Evolutionary conservation across 2,797 vertebrate genomes (phyloP).

Genomic region (Clarias pachynema): DNA sequence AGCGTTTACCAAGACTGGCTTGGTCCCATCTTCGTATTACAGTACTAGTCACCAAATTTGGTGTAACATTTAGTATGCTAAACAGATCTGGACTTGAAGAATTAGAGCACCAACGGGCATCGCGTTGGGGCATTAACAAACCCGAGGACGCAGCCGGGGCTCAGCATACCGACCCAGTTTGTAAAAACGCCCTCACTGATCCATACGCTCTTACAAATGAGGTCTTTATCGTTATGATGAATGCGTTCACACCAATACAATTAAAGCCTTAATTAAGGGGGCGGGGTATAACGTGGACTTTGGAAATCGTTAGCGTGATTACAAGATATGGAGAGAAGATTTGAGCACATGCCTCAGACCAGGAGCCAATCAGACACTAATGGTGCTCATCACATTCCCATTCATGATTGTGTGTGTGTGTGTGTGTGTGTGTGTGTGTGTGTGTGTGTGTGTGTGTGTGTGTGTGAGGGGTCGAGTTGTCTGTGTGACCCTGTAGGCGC

Average conservation of each 20-base stretch:
- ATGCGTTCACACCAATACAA: conserved; percentile 92
- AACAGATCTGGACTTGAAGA: background rate
- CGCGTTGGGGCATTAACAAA: background rate
- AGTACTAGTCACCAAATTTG: background rate
- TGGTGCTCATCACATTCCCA: conserved; percentile 10
- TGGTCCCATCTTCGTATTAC: background rate
- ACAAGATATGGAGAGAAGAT: background rate
- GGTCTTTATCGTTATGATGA: conserved; percentile 77
- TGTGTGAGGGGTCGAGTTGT: background rate
- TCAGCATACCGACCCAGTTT: background rate
- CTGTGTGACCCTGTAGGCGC: background rate
- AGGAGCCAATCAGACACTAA: conserved; percentile 24
- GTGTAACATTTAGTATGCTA: background rate
- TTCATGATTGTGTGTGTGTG: background rate
- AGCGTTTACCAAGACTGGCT: no score
- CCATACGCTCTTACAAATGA: background rate
- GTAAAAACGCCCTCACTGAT: background rate
- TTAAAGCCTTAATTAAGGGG: conserved; percentile 93
- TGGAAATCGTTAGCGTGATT: conserved; percentile 19
- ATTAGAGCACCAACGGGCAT: background rate
- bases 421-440: background rate
- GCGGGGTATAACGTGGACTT: conserved; percentile 78
- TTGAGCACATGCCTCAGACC: background rate
- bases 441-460: background rate
- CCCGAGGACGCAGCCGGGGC: background rate